phyloP scores from a whole-genome alignment of 1,140 invertebrate genomes.

The Aphelinus atriplicis region DNA sequence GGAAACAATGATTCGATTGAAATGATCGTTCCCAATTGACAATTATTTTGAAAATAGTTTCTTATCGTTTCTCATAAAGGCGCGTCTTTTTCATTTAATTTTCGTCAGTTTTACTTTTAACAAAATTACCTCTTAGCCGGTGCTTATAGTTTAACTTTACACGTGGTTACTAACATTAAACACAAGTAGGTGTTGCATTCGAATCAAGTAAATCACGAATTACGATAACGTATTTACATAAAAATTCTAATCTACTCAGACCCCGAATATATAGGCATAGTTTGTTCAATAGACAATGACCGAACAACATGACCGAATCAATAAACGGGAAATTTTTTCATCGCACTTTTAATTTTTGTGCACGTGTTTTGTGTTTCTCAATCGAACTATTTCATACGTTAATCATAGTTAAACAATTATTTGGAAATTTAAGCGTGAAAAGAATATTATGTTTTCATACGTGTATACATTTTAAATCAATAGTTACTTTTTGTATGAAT shows the following conservation, averaged over 20 bases:
- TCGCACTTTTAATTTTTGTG: too few species aligned
- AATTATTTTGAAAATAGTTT: background rate
- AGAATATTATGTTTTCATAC: too few species aligned
- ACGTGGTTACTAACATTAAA: slow-evolving; percentile 30
- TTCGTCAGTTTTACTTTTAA: background rate
- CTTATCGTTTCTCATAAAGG: background rate
- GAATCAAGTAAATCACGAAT: slow-evolving; percentile 9
- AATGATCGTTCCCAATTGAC: slow-evolving; percentile 38
- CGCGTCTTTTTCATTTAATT: slow-evolving; percentile 17
- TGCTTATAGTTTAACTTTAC: slow-evolving; percentile 29
- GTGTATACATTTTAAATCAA: too few species aligned
- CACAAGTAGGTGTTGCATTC: slow-evolving; percentile 25
- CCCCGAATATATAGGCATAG: slow-evolving; percentile 12
- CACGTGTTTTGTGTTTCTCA: too few species aligned
- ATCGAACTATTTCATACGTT: too few species aligned
- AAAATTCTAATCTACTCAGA: slow-evolving; percentile 13
- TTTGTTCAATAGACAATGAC: background rate
- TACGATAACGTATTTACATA: slow-evolving; percentile 33
- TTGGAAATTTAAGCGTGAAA: too few species aligned
- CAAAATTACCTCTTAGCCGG: background rate
- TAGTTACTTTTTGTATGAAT: too few species aligned
- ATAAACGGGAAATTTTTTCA: too few species aligned
- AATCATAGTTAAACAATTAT: too few species aligned
- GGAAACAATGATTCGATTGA: slow-evolving; percentile 41
- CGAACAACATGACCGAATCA: too few species aligned